Percentiles rank a stretch among this genome's conserved stretches.
Evolutionary conservation across 2,888 invertebrate genomes (phyloP).

Genomic region (Ceratothoa steindachneri): DNA sequence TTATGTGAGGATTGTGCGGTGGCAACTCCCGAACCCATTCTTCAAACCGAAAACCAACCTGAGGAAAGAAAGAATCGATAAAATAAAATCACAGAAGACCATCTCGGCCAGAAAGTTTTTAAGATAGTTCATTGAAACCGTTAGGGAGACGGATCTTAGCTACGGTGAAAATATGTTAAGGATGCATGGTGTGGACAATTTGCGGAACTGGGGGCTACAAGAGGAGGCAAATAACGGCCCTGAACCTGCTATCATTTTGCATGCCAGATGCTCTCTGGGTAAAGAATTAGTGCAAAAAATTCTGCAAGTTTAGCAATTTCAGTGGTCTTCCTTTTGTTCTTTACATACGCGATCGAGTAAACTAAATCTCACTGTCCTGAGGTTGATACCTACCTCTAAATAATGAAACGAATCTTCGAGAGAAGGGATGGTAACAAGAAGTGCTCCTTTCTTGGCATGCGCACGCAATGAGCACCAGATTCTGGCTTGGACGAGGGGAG

Average conservation of each 20-base stretch:
- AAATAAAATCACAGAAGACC: background rate
- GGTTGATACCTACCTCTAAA: slow-evolving; percentile 42
- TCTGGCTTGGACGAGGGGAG: slow-evolving; percentile 59
- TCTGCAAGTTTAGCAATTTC: too few species aligned
- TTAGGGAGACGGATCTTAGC: too few species aligned
- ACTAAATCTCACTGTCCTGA: too few species aligned
- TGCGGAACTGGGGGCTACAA: too few species aligned
- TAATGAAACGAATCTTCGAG: slow-evolving; percentile 58
- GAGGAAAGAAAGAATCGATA: slow-evolving; percentile 4
- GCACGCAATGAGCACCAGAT: slow-evolving; percentile 62
- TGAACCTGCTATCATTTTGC: too few species aligned
- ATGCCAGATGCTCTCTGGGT: too few species aligned
- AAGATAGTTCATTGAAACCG: too few species aligned
- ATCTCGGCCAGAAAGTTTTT: background rate
- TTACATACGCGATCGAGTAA: too few species aligned
- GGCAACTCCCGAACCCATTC: slow-evolving; percentile 42
- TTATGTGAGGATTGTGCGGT: slow-evolving; percentile 45
- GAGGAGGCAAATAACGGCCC: too few species aligned
- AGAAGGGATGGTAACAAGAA: slow-evolving; percentile 61
- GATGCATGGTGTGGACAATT: background rate
- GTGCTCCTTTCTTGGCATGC: slow-evolving; percentile 59
- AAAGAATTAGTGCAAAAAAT: too few species aligned
- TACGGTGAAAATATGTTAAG: too few species aligned
- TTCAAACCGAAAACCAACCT: slow-evolving; percentile 39
- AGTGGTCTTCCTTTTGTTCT: too few species aligned